A percentile compares a stretch with the other conserved stretches of the same genome.
Evolutionary conservation across 2,888 invertebrate species (phyloP).

Genomic region (Philopedon plagiatum): DNA sequence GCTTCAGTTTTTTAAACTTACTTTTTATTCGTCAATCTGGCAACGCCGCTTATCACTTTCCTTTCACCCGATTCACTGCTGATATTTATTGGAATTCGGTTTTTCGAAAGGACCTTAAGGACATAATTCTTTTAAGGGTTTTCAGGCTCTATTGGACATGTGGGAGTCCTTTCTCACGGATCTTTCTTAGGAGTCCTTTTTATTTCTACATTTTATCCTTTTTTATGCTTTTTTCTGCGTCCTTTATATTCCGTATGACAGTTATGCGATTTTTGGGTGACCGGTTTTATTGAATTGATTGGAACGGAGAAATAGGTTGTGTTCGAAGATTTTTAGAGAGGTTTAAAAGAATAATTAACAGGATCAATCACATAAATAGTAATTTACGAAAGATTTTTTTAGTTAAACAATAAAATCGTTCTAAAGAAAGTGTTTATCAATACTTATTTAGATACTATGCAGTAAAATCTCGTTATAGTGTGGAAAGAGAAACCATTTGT

Average conservation of each 20-base stretch:
- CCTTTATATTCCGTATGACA: constrained; percentile 25
- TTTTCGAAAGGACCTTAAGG: constrained; percentile 40
- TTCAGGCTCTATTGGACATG: constrained; percentile 36
- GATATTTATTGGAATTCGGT: constrained; percentile 49
- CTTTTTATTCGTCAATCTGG: not conserved
- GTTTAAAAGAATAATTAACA: too few species aligned
- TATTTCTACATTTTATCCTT: constrained; percentile 20
- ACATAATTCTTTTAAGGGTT: constrained; percentile 43
- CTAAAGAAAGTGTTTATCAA: too few species aligned
- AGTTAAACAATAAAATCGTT: too few species aligned
- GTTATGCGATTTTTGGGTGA: constrained; percentile 25
- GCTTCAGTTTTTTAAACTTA: not conserved
- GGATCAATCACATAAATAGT: too few species aligned
- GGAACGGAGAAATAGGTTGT: not conserved
- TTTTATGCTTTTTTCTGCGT: constrained; percentile 28
- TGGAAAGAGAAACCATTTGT: too few species aligned
- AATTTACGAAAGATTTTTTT: too few species aligned
- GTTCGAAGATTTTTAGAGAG: too few species aligned
- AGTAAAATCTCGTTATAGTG: too few species aligned
- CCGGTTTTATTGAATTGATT: constrained; percentile 31
- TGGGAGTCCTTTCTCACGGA: constrained; percentile 49
- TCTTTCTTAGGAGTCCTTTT: constrained; percentile 29
- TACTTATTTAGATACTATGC: too few species aligned
- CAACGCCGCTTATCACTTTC: constrained; percentile 24
- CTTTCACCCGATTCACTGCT: constrained; percentile 15